Base-by-base conservation (phyloP, 2,888 invertebrate genomes). In the Oasisia sp. region DNA sequence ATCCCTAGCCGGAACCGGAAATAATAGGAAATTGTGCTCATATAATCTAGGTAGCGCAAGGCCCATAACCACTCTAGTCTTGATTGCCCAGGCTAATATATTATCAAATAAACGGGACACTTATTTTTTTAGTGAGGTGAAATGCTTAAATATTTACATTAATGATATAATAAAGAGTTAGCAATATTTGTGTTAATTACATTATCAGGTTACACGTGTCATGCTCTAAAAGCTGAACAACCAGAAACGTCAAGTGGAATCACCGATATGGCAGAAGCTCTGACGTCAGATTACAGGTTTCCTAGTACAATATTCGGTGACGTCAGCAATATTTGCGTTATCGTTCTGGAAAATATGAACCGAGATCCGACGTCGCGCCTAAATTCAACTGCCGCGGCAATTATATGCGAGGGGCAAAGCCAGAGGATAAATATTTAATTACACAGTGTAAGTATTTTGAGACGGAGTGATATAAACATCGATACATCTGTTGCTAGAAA, bases 331-430 rank as follows among this genome's bases (percentile, higher is more conserved):
- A 74, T 74, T 74, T 74, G 74, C n/a, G 74, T 74, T 74, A 74
- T n/a, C 74, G 74, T 74, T 74, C 74, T 74, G n/a, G 27, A 74
- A 74, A 19, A 74, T 74, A 74, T 74, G 74, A 74, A 74, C 74
- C 27, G 74, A 27, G 74, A 74, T 74, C 74, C 74, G 27, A 74
- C 74, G n/a, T 27, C 74, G 74, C 74, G 74, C 74, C 74, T 74
- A 74, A 74, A 74, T 74, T 74, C 74, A 74, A 74, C 74, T 74
- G 74, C 27, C 74, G 74, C 74, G 74, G 74, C 74, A 74, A 74
- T 74, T 74, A 74, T 74, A 74, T 74, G 74, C 74, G n/a, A 74
- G 74, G 74, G 27, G 74, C 27, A 74, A 74, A 74, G 7, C 74
- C 74, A 74, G 74, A 74, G 74, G 74, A 74, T 74, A 74, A 27